Conservation (phyloP, 2,113 vertebrate genomes). For the Manacus vitellinus region DNA sequence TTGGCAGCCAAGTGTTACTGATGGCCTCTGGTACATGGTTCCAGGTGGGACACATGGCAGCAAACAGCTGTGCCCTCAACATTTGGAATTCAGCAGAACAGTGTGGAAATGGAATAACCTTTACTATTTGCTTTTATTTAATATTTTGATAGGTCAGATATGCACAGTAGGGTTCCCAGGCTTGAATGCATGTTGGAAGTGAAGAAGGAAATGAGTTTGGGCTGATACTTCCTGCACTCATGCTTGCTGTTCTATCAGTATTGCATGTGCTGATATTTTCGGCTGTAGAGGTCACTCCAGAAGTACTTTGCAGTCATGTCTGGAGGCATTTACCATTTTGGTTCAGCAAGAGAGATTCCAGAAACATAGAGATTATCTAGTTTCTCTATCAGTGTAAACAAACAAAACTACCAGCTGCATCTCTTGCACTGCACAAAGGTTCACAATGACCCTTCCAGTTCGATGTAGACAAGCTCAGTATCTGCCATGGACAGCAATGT, state of each 20-base stretch:
- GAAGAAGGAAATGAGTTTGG: rapidly evolving
- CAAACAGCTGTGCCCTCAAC: neutral
- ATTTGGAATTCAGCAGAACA: neutral
- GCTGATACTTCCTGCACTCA: neutral
- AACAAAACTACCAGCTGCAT: neutral
- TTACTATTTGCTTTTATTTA: neutral
- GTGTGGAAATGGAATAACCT: neutral
- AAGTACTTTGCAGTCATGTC: neutral
- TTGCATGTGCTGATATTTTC: rapidly evolving
- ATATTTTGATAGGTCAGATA: neutral
- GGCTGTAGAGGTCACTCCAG: neutral
- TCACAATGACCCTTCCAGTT: neutral
- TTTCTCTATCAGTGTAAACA: neutral
- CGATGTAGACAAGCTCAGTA: neutral
- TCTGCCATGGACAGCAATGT: rapidly evolving
- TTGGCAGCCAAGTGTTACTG: neutral
- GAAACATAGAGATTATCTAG: neutral
- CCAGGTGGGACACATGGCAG: neutral
- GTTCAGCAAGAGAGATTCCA: neutral
- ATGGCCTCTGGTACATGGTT: neutral
- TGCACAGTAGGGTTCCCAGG: neutral
- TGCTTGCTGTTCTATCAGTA: rapidly evolving
- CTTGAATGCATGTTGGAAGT: neutral
- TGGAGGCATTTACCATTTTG: neutral
- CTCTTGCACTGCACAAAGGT: neutral